Conservation (phyloP, 2,113 vertebrate species). For the Pachyramphus minor region DNA sequence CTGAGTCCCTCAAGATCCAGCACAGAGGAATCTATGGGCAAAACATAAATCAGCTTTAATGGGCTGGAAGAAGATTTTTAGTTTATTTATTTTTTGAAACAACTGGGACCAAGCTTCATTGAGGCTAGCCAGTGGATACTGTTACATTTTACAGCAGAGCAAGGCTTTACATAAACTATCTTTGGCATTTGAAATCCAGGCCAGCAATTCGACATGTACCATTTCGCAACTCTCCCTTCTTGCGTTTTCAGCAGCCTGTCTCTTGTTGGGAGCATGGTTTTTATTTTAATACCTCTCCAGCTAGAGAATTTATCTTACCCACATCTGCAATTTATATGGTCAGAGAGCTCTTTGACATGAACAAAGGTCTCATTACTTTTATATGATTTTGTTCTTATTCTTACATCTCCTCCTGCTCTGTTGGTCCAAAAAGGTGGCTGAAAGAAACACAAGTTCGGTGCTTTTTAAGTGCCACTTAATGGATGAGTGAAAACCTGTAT, state of each 20-base stretch:
- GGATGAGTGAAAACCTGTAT: slow-evolving; percentile 47
- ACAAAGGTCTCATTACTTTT: slow-evolving; percentile 66
- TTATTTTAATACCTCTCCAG: slow-evolving; percentile 57
- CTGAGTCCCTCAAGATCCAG: slow-evolving; percentile 45
- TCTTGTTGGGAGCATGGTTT: slow-evolving; percentile 49
- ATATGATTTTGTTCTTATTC: slow-evolving; percentile 46
- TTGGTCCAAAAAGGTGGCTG: slow-evolving; percentile 30
- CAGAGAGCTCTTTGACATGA: slow-evolving; percentile 44
- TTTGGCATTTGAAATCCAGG: slow-evolving; percentile 75
- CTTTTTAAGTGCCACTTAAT: slow-evolving; percentile 34
- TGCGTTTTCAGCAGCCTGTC: slow-evolving; percentile 64
- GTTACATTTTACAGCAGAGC: slow-evolving; percentile 78
- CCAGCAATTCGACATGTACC: slow-evolving; percentile 77
- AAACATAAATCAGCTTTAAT: slow-evolving; percentile 73
- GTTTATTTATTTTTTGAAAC: slow-evolving; percentile 78
- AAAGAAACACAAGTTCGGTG: slow-evolving; percentile 13
- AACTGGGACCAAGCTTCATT: slow-evolving; percentile 67
- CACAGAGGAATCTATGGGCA: slow-evolving; percentile 51
- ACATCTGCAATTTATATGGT: slow-evolving; percentile 66
- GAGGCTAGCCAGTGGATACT: slow-evolving; percentile 71
- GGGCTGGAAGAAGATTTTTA: slow-evolving; percentile 71
- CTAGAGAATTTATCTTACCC: slow-evolving; percentile 52
- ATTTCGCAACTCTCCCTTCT: slow-evolving; percentile 66
- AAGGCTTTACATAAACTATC: slow-evolving; percentile 78
- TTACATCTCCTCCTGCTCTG: slow-evolving; percentile 42